Evolutionary conservation across 2,797 vertebrate genomes (phyloP), one percentile per base, ranked within the genome.

Genomic region (Echiichthys vipera): DNA sequence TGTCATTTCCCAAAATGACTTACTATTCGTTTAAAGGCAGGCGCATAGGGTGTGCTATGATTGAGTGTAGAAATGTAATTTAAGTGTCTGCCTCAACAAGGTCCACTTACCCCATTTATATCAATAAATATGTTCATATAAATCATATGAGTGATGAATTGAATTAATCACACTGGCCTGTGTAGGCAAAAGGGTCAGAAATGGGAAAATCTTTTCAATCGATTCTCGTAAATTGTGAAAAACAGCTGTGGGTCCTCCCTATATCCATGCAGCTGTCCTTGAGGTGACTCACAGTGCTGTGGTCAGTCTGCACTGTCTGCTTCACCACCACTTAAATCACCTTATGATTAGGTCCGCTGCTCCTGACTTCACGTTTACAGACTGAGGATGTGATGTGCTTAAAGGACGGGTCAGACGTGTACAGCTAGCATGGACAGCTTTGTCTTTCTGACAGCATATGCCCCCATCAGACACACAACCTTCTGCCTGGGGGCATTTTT

Each of bases 291-390:
- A 39, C 53, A 34, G 37, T 9, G 25, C 54, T n/a, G 37, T 25
- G 50, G 53, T 69, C 13, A 9, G 65, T 32, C 47, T 61, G 51
- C 8, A 14, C 51, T 20, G 30, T 46, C 56, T 56, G 46, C 47
- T 46, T 55, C 54, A 25, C 46, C 39, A 18, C 59, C 66, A 34
- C 22, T 62, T 66, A 18, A 62, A 62, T 72, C 32, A 64, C 37
- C 18, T 53, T 11, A 34, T 63, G 22, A 63, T 76, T 32, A 37
- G 27, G 42, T 40, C 24, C 46, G 6, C 18, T 22, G 12, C 45
- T 27, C 45, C 24, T 34, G 39, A 20, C 25, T 49, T 36, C 34
- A 36, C 9, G 30, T 43, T 34, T 49, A 8, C 20, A 50, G 54
- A 42, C 14, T 20, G n/a, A 50, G 54, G 24, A 70, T 47, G 59